Evolutionary conservation across 2,888 invertebrate species (phyloP), one percentile per base, ranked within the genome.

Genomic region (Prosopocoilus inquinatus): DNA sequence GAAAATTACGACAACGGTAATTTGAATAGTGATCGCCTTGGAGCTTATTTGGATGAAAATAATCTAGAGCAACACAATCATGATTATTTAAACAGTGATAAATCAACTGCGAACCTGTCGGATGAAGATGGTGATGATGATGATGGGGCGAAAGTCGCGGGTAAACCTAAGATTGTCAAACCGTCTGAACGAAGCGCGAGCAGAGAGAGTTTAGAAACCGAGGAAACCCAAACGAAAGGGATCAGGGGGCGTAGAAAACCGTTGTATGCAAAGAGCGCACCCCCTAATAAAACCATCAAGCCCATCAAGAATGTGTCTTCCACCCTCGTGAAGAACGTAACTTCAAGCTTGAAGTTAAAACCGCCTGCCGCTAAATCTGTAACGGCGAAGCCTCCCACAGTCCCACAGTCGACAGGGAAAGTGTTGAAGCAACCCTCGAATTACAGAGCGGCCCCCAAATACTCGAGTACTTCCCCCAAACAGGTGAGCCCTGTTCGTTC

Each of bases 181-280:
- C 85, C 85, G 0, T 70, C 69, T 35, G 62, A 68, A 7, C 62
- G 59, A 20, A 72, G 74, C 45, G 73, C 79, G 39, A 79, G 79
- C 53, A 77, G 75, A 33, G 80, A 81, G 55, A 58, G 59, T 32
- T 46, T 44, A 7, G 66, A 63, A 16, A 67, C 68, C 49, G 55
- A 34, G 5, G 57, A 54, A 13, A 66, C 67, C 46, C 62, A 53
- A 35, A 57, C 61, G 1, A 78, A 77, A 68, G 70, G 66, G 3
- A 70, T 76, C 39, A 60, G 89, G 53, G 89, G 89, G 0, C 77
- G 86, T 47, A 81, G 88, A 67, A 89, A 87, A 73, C 84, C 87
- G 0, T 77, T 86, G 38, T 91, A 90, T 71, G 67, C 74, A 1
- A 75, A 70, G 62, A 41, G n/a, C 15, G 20, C 20, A 3, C 20